phyloP scores from a whole-genome alignment of 1,140 invertebrate genomes.

The Drosophila athabasca region DNA sequence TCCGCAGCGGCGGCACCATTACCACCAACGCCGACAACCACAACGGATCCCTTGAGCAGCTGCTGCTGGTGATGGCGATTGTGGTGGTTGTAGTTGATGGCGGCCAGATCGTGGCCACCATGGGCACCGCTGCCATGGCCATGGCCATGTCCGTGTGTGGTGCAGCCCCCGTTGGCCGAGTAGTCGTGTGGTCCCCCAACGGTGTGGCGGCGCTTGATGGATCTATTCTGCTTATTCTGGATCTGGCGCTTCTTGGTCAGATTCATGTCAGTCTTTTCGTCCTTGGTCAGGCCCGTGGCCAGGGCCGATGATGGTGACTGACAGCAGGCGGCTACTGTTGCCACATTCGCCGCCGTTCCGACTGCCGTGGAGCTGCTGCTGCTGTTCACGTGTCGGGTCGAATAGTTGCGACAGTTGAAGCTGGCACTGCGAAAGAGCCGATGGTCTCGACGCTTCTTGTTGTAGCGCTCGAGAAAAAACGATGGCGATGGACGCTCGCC shows the following conservation, averaged over 20 bases:
- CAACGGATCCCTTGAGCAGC: constrained; percentile 51
- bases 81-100: constrained; percentile 73
- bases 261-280: constrained; percentile 92
- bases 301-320: constrained; percentile 42
- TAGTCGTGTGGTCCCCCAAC: constrained; percentile 95
- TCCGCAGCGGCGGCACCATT: constrained; percentile 51
- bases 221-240: constrained; percentile 85
- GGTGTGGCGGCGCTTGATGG: constrained; percentile 94
- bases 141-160: constrained; percentile 1
- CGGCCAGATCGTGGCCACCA: constrained; percentile 53
- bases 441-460: constrained; percentile 82
- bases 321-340: constrained; percentile 49
- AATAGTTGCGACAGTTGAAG: constrained; percentile 82
- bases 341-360: constrained; percentile 23
- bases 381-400: constrained; percentile 63
- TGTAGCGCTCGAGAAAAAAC: constrained; percentile 83
- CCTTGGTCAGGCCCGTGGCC: constrained; percentile 88
- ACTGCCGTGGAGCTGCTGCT: constrained; percentile 5
- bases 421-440: constrained; percentile 81
- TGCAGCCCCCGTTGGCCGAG: constrained; percentile 43
- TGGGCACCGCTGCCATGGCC: background rate
- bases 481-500: constrained; percentile 62
- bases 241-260: constrained; percentile 89
- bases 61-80: constrained; percentile 74
- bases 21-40: constrained; percentile 16